phyloP scores from a whole-genome alignment of 2,113 vertebrate genomes.

The Pluvianellus socialis region DNA sequence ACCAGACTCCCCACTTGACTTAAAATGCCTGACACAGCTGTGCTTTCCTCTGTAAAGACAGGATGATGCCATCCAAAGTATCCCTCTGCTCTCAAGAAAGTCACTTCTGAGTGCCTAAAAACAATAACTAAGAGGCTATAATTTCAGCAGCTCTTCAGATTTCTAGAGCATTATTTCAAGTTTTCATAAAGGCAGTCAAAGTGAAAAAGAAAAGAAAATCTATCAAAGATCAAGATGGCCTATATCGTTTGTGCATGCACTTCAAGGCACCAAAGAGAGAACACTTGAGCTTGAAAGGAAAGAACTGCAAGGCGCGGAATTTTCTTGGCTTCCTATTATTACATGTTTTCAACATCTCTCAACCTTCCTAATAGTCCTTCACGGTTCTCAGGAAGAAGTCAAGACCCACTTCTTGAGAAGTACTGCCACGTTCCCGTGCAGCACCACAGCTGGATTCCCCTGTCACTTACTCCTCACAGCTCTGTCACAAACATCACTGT shows the following conservation, averaged over 20 bases:
- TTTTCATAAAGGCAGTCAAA: background rate
- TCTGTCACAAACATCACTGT: background rate
- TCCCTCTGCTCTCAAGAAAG: background rate
- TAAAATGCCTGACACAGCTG: background rate
- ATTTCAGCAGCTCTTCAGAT: background rate
- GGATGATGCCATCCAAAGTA: background rate
- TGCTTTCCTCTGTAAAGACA: background rate
- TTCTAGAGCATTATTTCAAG: background rate
- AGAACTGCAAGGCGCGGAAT: background rate
- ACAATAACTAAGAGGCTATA: background rate
- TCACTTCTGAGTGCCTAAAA: background rate
- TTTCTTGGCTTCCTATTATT: background rate
- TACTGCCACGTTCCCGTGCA: background rate
- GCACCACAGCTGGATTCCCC: background rate
- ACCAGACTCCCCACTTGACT: background rate
- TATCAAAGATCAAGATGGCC: background rate
- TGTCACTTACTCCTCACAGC: background rate
- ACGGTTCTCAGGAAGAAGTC: background rate
- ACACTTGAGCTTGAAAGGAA: background rate
- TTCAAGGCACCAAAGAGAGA: background rate
- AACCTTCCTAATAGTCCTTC: background rate
- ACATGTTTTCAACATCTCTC: background rate
- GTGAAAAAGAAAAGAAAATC: background rate
- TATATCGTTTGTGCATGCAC: background rate
- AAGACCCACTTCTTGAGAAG: conserved; percentile 11